Conservation (phyloP, 2,888 invertebrate species). For the Campopleginae sp. region DNA sequence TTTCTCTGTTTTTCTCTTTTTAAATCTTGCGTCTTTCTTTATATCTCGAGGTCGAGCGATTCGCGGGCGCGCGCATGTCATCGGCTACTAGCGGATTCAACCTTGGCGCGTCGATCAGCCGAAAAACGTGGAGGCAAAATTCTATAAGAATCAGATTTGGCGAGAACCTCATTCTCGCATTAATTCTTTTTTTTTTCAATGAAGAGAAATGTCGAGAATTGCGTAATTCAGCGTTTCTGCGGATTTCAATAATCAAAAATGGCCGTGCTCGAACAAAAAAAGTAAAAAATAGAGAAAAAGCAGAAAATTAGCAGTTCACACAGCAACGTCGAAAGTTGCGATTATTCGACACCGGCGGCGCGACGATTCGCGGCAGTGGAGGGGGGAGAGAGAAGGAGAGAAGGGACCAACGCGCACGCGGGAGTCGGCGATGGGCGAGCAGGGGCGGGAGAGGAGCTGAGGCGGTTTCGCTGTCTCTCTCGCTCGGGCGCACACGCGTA, state of each 20-base stretch:
- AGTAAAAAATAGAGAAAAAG: constrained; percentile 2
- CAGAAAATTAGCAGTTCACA: constrained; percentile 60
- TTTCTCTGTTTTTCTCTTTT: constrained; percentile 32
- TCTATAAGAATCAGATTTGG: constrained; percentile 1
- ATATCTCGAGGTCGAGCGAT: constrained; percentile 62
- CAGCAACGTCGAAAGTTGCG: constrained; percentile 72
- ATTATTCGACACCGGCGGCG: constrained; percentile 66
- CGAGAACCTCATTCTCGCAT: not conserved
- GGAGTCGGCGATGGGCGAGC: constrained; percentile 43
- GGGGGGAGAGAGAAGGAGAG: constrained; percentile 11
- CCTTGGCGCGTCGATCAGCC: constrained; percentile 57
- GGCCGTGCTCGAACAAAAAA: not conserved
- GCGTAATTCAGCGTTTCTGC: not conserved
- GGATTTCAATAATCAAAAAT: not conserved
- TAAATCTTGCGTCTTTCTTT: constrained; percentile 7
- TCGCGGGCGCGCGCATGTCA: constrained; percentile 66
- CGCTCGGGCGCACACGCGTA: constrained; percentile 62
- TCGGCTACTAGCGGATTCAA: constrained; percentile 57
- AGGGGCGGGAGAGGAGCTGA: constrained; percentile 58
- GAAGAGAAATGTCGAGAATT: not conserved
- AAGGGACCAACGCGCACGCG: constrained; percentile 50
- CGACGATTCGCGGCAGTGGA: constrained; percentile 25
- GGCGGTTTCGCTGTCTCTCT: constrained; percentile 68
- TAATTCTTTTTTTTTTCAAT: not conserved
- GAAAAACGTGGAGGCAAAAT: constrained; percentile 10